These are phyloP conservation scores for Sebastes steindachneri DNA, from an alignment of 2,797 vertebrate species.

Conservation along the genomic window DNA sequence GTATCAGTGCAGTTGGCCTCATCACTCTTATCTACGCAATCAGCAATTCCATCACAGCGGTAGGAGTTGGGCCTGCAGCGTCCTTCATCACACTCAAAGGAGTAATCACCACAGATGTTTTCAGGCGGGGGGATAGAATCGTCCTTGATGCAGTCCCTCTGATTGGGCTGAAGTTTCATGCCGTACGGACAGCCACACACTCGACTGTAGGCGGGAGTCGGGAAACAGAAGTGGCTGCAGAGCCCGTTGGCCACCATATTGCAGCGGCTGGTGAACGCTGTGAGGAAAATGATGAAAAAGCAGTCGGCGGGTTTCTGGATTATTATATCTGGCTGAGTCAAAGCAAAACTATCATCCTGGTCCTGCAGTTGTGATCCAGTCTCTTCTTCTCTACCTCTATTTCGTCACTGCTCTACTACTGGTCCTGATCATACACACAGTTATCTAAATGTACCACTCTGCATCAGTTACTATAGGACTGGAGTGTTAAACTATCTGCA, in stretches of 20 bases:
- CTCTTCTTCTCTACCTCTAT: neutral
- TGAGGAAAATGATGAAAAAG: neutral
- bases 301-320: neutral
- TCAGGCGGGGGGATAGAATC: conserved; percentile 86
- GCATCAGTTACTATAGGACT: neutral
- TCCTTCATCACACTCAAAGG: conserved; percentile 90
- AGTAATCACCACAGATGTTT: conserved; percentile 84
- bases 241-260: conserved; percentile 87
- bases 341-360: neutral
- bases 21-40: conserved; percentile 91
- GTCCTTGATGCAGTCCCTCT: conserved; percentile 88
- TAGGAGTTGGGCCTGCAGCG: conserved; percentile 86
- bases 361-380: neutral
- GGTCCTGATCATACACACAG: neutral
- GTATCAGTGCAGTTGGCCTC: conserved; percentile 88
- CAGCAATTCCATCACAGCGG: conserved; percentile 88
- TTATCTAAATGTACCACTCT: neutral
- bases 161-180: conserved; percentile 88
- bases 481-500: neutral
- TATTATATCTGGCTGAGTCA: neutral
- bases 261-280: conserved; percentile 84
- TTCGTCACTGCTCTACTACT: neutral
- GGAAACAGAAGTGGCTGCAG: conserved; percentile 97
- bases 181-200: conserved; percentile 94
- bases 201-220: conserved; percentile 84